A percentile compares a stretch with the other conserved stretches of the same genome.
phyloP scores from a whole-genome alignment of 2,113 vertebrate genomes.

The Pollimyrus isidori region DNA sequence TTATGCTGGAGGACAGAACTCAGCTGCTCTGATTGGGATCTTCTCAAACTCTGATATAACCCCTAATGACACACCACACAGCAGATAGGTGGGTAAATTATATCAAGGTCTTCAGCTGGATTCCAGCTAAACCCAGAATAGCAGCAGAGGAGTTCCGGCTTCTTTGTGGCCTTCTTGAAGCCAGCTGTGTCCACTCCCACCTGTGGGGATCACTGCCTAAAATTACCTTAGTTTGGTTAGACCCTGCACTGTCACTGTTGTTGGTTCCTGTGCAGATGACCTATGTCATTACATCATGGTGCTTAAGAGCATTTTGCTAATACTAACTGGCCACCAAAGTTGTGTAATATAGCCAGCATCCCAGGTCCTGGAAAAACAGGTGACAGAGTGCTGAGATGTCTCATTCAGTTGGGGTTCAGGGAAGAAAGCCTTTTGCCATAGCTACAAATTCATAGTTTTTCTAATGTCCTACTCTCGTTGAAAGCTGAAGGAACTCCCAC shows the following conservation, averaged over 20 bases:
- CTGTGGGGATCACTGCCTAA: background rate
- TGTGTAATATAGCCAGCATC: conserved; percentile 33
- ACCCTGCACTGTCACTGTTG: conserved; percentile 21
- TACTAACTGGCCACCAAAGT: conserved; percentile 51
- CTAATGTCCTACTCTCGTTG: background rate
- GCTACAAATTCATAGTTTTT: background rate
- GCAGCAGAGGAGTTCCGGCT: background rate
- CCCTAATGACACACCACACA: conserved; percentile 35
- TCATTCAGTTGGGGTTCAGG: background rate
- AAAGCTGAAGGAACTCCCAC: background rate
- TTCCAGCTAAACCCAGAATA: background rate
- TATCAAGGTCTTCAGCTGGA: background rate
- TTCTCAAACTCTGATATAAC: conserved; percentile 55
- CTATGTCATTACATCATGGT: conserved; percentile 47
- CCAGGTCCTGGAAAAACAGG: conserved; percentile 46
- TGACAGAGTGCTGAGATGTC: background rate
- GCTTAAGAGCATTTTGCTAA: conserved; percentile 35
- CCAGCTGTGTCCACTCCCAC: conserved; percentile 29
- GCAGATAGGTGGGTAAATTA: conserved; percentile 23
- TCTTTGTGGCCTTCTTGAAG: conserved; percentile 18
- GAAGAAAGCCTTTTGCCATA: background rate
- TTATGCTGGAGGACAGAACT: background rate
- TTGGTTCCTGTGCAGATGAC: conserved; percentile 39
- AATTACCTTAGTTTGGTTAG: background rate
- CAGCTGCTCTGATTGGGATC: background rate